phyloP scores from a whole-genome alignment of 2,113 vertebrate genomes.

The Tenrec ecaudatus region DNA sequence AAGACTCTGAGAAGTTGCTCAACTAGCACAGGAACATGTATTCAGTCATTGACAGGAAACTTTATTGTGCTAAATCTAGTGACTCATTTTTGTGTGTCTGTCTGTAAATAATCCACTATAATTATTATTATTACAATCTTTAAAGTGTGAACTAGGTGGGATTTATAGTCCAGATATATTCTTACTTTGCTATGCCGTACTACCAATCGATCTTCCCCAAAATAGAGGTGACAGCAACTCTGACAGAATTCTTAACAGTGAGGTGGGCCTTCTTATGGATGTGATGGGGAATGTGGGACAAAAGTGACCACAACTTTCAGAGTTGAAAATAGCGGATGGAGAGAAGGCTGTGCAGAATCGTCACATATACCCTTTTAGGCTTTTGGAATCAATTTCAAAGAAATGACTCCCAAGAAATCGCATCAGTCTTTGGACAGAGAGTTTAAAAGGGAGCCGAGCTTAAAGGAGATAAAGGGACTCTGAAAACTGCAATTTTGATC shows the following conservation, averaged over 20 bases:
- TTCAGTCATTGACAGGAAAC: neutral
- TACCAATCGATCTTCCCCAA: neutral
- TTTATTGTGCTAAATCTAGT: slow-evolving; percentile 6
- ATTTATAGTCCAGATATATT: neutral
- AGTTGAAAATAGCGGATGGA: slow-evolving; percentile 15
- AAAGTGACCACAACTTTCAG: slow-evolving; percentile 22
- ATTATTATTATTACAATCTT: too few relatives aligned
- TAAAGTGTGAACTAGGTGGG: too few relatives aligned
- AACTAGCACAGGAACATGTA: neutral
- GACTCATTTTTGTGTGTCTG: neutral
- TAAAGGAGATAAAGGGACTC: slow-evolving; percentile 65
- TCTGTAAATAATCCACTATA: too few relatives aligned
- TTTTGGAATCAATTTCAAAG: slow-evolving; percentile 74
- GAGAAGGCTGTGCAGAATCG: neutral
- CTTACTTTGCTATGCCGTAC: neutral
- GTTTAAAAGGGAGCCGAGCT: slow-evolving; percentile 72
- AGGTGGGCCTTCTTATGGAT: neutral
- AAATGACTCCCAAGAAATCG: slow-evolving; percentile 69
- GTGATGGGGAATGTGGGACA: neutral
- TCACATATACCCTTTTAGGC: slow-evolving; percentile 29
- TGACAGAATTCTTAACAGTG: neutral
- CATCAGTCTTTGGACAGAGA: slow-evolving; percentile 59
- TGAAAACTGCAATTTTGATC: slow-evolving; percentile 79
- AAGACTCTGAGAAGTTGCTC: neutral
- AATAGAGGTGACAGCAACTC: neutral